A percentile compares a stretch with the other conserved stretches of the same genome.
Evolutionary conservation across 2,888 invertebrate species (phyloP).

Genomic region (Mythimna loreyi): DNA sequence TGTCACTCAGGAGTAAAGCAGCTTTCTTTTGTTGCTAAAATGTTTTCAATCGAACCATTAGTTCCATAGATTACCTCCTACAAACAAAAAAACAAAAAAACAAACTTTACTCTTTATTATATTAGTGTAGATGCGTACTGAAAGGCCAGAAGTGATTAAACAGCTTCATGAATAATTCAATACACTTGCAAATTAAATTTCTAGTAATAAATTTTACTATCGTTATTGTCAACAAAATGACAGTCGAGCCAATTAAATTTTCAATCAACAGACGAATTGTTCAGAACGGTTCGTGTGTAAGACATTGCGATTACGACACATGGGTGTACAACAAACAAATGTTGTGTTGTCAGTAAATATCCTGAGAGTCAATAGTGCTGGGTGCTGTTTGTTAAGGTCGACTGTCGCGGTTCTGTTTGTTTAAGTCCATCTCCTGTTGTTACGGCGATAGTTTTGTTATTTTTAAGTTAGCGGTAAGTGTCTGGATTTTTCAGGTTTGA

Average conservation of each 20-base stretch:
- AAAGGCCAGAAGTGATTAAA: background rate
- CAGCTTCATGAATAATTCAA: background rate
- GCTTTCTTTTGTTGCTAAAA: too few species aligned
- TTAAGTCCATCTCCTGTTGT: conserved; percentile 31
- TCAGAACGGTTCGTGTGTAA: conserved; percentile 11
- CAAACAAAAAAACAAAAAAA: too few species aligned
- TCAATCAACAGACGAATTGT: conserved; percentile 5
- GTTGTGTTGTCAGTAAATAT: conserved; percentile 53
- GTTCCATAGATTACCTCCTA: too few species aligned
- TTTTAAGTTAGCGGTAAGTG: too few species aligned
- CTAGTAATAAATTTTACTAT: too few species aligned
- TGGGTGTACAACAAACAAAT: conserved; percentile 48
- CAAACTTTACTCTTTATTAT: too few species aligned
- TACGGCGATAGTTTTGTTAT: conserved; percentile 30
- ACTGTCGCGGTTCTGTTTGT: conserved; percentile 33
- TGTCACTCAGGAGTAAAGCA: too few species aligned
- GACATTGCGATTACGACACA: conserved; percentile 45
- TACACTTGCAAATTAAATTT: background rate
- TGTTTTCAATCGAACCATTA: too few species aligned
- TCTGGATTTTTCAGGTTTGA: too few species aligned
- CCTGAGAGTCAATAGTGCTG: conserved; percentile 54
- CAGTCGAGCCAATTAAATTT: too few species aligned
- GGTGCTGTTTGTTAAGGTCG: conserved; percentile 50
- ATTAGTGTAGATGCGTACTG: too few species aligned
- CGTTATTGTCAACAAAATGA: background rate